A percentile compares a stretch with the other conserved stretches of the same genome.
These are phyloP conservation scores for Thelaira solivaga DNA, from an alignment of 2,888 invertebrate genomes.

Conservation along the genomic window DNA sequence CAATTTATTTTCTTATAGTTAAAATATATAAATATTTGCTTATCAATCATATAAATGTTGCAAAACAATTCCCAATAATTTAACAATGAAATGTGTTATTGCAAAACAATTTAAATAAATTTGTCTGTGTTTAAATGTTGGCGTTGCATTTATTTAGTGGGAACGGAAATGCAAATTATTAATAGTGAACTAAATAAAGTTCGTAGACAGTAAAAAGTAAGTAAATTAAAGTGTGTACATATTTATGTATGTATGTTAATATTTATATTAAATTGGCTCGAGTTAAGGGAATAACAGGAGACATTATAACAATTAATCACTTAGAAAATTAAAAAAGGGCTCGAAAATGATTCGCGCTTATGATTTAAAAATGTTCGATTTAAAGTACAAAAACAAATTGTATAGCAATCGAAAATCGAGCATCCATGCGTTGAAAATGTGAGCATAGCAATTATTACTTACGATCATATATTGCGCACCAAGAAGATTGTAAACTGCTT, in stretches of 20 bases:
- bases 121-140: slow-evolving; percentile 13
- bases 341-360: no score
- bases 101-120: slow-evolving; percentile 5
- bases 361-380: no score
- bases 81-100: neutral
- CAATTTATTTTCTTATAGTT: slow-evolving; percentile 2
- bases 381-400: no score
- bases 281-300: neutral
- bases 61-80: neutral
- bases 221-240: neutral
- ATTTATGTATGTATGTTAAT: neutral
- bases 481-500: no score
- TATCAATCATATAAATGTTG: neutral
- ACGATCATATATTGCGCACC: no score
- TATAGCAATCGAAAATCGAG: no score
- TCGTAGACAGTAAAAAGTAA: neutral
- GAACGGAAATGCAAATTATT: neutral
- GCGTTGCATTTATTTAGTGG: slow-evolving; percentile 17
- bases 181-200: neutral
- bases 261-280: neutral
- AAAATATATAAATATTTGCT: neutral
- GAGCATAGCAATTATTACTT: no score
- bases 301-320: neutral
- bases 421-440: no score
- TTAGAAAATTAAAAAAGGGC: no score